These are phyloP conservation scores for Melieria picta DNA, from an alignment of 2,888 invertebrate species.

Conservation along the genomic window DNA sequence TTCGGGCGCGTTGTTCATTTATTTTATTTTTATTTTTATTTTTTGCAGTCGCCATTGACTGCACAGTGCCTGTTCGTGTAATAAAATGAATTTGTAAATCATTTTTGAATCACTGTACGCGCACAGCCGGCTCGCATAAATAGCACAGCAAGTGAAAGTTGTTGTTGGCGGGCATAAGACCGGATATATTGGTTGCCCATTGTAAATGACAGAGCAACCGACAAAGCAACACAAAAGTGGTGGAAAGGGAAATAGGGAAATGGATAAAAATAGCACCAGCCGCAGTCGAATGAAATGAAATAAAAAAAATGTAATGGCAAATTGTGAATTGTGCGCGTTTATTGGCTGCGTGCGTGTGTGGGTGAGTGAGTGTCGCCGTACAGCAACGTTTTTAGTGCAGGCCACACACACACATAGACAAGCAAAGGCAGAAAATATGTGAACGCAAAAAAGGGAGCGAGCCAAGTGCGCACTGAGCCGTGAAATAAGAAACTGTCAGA, in stretches of 20 bases:
- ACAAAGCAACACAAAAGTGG: background rate
- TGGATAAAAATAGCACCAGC: background rate
- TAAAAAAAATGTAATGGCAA: background rate
- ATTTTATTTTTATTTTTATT: no score
- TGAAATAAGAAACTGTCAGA: slow-evolving; percentile 8
- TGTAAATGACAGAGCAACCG: background rate
- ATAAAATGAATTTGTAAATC: no score
- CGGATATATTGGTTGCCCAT: background rate
- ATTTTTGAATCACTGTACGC: no score
- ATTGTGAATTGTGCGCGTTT: background rate
- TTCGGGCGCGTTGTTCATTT: no score
- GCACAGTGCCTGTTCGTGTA: no score
- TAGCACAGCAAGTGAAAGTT: no score
- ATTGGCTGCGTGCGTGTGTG: background rate
- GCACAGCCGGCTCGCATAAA: no score
- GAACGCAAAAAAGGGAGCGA: background rate
- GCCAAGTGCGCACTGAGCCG: background rate
- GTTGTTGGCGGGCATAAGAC: background rate
- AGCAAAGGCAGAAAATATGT: background rate
- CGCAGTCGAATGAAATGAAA: background rate
- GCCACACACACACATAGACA: background rate
- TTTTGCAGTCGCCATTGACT: no score
- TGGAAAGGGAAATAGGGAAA: background rate
- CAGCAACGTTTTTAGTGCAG: no score
- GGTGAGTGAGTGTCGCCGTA: no score